These are phyloP conservation scores for Zaprionus ornatus DNA, from an alignment of 1,140 invertebrate genomes.

Conservation along the genomic window DNA sequence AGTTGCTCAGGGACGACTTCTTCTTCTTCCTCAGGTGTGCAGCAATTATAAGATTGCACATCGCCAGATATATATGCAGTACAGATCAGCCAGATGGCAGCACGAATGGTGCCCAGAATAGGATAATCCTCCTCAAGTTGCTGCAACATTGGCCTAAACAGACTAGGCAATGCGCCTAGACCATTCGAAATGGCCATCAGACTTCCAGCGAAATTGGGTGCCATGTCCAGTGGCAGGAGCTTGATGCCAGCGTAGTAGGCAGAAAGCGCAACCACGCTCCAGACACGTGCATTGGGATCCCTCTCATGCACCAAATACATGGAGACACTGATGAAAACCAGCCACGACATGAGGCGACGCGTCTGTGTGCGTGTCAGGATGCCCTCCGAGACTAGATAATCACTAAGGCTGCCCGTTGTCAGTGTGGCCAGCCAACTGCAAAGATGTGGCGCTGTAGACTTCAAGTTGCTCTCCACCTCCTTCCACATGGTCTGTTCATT, in stretches of 20 bases:
- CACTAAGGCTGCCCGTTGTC: constrained; percentile 86
- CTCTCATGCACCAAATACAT: constrained; percentile 84
- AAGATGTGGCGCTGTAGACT: constrained; percentile 39
- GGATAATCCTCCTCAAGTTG: constrained; percentile 48
- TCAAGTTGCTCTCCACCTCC: constrained; percentile 30
- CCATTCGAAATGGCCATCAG: constrained; percentile 92
- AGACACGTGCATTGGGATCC: not conserved
- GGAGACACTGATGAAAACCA: constrained; percentile 86
- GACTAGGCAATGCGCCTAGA: constrained; percentile 35
- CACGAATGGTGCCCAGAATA: constrained; percentile 47
- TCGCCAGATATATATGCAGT: constrained; percentile 61
- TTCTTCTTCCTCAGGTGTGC: no score
- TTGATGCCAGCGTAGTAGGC: constrained; percentile 88
- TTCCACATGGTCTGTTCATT: constrained; percentile 31
- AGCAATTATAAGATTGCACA: constrained; percentile 57
- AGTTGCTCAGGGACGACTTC: no score
- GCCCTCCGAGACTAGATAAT: constrained; percentile 48
- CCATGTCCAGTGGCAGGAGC: constrained; percentile 91
- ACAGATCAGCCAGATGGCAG: constrained; percentile 55
- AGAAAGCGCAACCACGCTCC: constrained; percentile 83
- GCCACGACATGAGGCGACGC: constrained; percentile 85
- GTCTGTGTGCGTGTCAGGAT: constrained; percentile 84
- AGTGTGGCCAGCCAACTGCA: constrained; percentile 61
- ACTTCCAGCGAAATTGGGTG: constrained; percentile 90
- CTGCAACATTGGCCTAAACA: constrained; percentile 52